Percentiles rank a stretch among this genome's conserved stretches.
Evolutionary conservation across 2,888 invertebrate genomes (phyloP).

Genomic region (Lycia hirtaria): DNA sequence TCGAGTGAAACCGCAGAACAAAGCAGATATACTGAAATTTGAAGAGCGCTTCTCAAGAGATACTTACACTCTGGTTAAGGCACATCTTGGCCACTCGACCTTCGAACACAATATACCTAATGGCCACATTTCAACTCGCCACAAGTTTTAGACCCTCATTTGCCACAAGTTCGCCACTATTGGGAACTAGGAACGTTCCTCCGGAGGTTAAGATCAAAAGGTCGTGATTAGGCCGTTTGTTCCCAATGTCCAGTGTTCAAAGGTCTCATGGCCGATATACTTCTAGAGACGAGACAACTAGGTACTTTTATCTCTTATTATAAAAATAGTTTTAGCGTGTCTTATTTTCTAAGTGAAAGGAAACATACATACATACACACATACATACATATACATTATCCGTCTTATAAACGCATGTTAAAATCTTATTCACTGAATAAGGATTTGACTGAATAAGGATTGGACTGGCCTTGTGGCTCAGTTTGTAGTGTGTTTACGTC

Average conservation of each 20-base stretch:
- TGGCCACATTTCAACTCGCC: not conserved
- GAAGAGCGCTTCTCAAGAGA: not conserved
- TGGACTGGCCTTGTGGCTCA: too few relatives aligned
- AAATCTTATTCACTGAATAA: too few relatives aligned
- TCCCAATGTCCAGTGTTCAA: too few relatives aligned
- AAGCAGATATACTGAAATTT: too few relatives aligned
- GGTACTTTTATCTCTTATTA: not conserved
- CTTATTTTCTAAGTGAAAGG: too few relatives aligned
- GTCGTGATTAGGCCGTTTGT: constrained; percentile 4
- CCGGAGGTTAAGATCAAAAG: not conserved
- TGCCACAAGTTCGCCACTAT: constrained; percentile 8
- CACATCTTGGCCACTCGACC: not conserved
- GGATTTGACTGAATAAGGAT: too few relatives aligned
- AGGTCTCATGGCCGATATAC: not conserved
- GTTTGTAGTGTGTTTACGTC: too few relatives aligned
- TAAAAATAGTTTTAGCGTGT: too few relatives aligned
- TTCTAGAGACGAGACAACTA: not conserved
- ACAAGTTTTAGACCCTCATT: constrained; percentile 10
- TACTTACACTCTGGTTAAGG: not conserved
- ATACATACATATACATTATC: too few relatives aligned
- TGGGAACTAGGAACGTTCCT: not conserved
- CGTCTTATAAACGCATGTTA: too few relatives aligned
- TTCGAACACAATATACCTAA: constrained; percentile 20
- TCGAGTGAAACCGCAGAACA: too few relatives aligned
- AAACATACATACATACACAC: too few relatives aligned